Base-by-base conservation (phyloP, 2,113 vertebrate species). In the Leucopsar rothschildi region DNA sequence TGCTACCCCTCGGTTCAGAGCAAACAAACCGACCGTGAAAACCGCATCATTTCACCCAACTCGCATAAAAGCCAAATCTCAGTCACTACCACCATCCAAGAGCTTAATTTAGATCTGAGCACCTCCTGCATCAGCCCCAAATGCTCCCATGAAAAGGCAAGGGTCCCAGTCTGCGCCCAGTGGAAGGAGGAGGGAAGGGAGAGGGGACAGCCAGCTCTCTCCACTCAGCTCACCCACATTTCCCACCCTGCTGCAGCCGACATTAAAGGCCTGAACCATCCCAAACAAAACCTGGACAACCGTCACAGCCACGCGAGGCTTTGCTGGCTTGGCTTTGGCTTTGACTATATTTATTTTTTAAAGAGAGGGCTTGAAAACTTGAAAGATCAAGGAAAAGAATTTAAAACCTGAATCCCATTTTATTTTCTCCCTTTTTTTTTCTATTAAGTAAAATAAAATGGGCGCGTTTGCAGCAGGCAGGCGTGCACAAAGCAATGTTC, bases 401-500 rank as follows among this genome's bases (percentile, higher is more conserved):
- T 96, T 79, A 91, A 97, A 97, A 96, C 92, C 88, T 70, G 69
- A 79, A 95, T 88, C 95, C 82, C 33, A 47, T 92, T 97, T 97
- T 92, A 95, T 97, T 97, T 95, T 78, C 55, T 84, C 22, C 5
- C 7, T 40, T 40, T 45, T 11, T 45, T 40, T 39, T 47, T 75
- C 96, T 93, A 92, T 94, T 92, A 97, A 97, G 94, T 91, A 97
- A 97, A 97, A 97, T 97, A 97, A 97, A 98, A 98, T 97, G 96
- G 97, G 96, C 77, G 91, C 96, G 82, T 79, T 98, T 97, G 96
- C 96, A 96, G 96, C 73, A 91, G 94, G 97, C 97, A 96, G 95
- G 89, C 92, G 75, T 88, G 95, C 97, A 98, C 98, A 99, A 98
- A 99, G 98, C 98, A 98, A 98, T 98, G 99, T 98, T 98, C 98